Base-by-base conservation (phyloP, 2,888 invertebrate species). In the Cyclophora punctaria region DNA sequence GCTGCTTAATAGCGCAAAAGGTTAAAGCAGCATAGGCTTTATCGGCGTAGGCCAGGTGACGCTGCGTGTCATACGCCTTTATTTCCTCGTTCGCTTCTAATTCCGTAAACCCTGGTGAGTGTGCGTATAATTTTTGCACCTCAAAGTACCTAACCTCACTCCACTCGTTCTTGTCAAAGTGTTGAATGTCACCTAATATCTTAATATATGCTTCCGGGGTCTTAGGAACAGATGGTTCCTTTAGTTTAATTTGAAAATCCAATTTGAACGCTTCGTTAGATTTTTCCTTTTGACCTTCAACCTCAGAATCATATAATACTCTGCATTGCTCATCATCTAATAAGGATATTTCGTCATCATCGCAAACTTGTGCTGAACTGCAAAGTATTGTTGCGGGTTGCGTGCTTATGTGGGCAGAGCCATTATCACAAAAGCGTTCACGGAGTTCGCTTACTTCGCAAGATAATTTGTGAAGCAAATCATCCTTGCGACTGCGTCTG, bases 11-110 rank as follows among this genome's bases (percentile, higher is more conserved):
- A 20, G 56, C 37, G 42, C 60, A 57, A 50, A 48, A 58, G 0
- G 60, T 62, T 34, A 62, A 7, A 4, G 59, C 60, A 7, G 58
- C 57, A 47, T 55, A 62, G 3, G 59, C 48, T 48, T 56, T 62
- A 41, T 62, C 61, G 7, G 57, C 20, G 46, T 62, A 43, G 3
- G 53, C 43, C 5, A 58, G 44, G n/a, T 60, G 49, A 4, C 54
- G 50, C 6, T 47, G 5, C 5, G 48, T 49, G 41, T 65, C 59
- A 53, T 59, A 63, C 2, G 20, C 35, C 50, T 53, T 59, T 20
- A 63, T 46, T 48, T 59, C 58, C 4, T 60, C 60, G 46, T 61
- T 60, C 35, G 50, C 42, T 44, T 55, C 56, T 5, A 60, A 44
- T 3, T 57, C 56, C 49, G 45, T 51, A 41, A 60, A 58, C 4